Evolutionary conservation across 2,888 invertebrate species (phyloP).

Genomic region (Melikaiella ostensackeni): DNA sequence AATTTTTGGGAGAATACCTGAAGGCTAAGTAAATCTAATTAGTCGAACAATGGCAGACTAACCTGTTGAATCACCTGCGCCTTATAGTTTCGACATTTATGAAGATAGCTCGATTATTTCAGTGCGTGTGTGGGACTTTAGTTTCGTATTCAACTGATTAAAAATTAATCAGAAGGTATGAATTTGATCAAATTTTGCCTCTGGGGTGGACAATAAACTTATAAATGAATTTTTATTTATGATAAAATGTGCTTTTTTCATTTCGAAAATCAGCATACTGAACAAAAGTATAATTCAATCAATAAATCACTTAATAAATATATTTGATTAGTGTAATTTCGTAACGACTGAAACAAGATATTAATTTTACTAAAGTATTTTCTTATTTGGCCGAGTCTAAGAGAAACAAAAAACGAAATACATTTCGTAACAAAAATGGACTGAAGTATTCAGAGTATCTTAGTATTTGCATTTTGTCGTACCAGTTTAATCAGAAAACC

Average conservation of each 20-base stretch:
- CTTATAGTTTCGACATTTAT: constrained; percentile 49
- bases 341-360: background rate
- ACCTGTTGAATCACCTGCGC: constrained; percentile 65
- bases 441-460: background rate
- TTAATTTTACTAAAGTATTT: too few relatives aligned
- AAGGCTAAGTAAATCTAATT: constrained; percentile 68
- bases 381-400: too few relatives aligned
- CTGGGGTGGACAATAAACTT: background rate
- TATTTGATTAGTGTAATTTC: background rate
- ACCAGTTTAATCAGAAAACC: background rate
- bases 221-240: too few relatives aligned
- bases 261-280: too few relatives aligned
- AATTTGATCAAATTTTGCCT: background rate
- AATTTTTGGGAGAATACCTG: too few relatives aligned
- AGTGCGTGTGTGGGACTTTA: background rate
- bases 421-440: background rate
- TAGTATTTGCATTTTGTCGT: background rate
- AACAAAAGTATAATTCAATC: background rate
- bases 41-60: constrained; percentile 65
- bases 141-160: background rate
- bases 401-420: too few relatives aligned
- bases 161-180: background rate
- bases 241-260: too few relatives aligned
- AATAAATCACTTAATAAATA: background rate
- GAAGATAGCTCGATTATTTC: constrained; percentile 35